Evolutionary conservation across 2,888 invertebrate genomes (phyloP), one percentile per base, ranked within the genome.

Genomic region (Mesoligia furuncula): DNA sequence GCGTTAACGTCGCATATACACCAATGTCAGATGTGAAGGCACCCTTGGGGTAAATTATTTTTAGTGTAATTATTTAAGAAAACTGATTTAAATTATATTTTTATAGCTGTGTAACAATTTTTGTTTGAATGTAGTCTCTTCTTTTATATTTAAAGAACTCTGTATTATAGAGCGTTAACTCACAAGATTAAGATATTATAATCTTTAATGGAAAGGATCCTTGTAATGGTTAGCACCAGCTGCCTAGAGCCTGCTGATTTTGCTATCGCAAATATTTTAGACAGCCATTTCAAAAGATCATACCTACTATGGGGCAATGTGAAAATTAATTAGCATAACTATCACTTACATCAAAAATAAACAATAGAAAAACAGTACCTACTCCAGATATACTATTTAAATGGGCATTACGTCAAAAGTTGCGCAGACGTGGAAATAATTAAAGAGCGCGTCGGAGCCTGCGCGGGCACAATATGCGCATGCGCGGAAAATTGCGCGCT

Each of bases 371-470:
- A 71, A 17, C 64, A 54, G 20, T 17, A 62, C 31, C 11, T 79
- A 57, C 67, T 71, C 51, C 48, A 62, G 70, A 70, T 65, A 48
- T 42, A 73, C 68, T 67, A 81, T 84, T 85, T 80, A 79, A 81
- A 85, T 71, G n/a, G 27, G 5, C 48, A 59, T 88, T 88, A 87
- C 86, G 80, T 88, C 83, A 78, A 87, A 79, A 82, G 87, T 92
- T 90, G 88, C 90, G 88, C 84, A 88, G 80, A 92, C 91, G 86
- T 91, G 91, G 92, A 91, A 92, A 90, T 85, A 87, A 92, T 92
- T 92, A 92, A 75, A 74, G 59, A 59, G 77, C 80, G 77, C 77
- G 77, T 76, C 75, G 81, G 79, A 82, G 79, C 86, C 81, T 87
- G 88, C 87, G 77, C 77, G 74, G 27, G 73, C 45, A 84, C 85